Conservation (phyloP, 2,113 vertebrate genomes). For the Osmerus eperlanus region DNA sequence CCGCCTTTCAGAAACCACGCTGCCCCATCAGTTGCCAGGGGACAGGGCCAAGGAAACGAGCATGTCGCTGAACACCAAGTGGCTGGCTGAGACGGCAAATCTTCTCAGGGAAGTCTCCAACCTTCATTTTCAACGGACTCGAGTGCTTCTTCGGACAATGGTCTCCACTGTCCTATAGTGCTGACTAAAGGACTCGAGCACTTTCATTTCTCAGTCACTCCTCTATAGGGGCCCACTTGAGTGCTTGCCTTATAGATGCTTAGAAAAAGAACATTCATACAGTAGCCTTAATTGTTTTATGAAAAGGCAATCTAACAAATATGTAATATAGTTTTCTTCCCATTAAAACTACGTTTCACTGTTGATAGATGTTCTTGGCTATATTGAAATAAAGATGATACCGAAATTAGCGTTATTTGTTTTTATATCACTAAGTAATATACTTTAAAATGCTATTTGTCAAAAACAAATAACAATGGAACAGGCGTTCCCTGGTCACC, state of each 20-base stretch:
- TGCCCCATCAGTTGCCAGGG: slow-evolving; percentile 64
- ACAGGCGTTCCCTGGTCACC: slow-evolving; percentile 42
- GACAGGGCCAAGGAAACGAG: slow-evolving; percentile 62
- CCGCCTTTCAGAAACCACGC: slow-evolving; percentile 66
- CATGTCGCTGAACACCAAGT: slow-evolving; percentile 39
- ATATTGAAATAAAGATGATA: too few relatives aligned
- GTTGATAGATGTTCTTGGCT: too few relatives aligned
- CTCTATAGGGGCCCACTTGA: background rate
- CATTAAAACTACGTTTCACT: too few relatives aligned
- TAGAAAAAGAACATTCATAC: background rate
- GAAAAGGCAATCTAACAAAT: too few relatives aligned
- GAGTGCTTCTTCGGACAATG: slow-evolving; percentile 39
- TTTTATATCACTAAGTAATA: background rate
- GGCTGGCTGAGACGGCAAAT: slow-evolving; percentile 7
- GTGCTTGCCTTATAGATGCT: background rate
- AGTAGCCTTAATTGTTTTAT: too few relatives aligned
- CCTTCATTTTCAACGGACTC: slow-evolving; percentile 14
- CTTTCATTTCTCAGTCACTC: background rate
- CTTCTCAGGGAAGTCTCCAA: slow-evolving; percentile 16
- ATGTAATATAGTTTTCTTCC: too few relatives aligned
- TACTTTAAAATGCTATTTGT: background rate
- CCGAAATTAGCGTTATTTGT: too few relatives aligned
- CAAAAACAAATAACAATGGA: slow-evolving; percentile 12
- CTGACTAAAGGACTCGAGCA: slow-evolving; percentile 4
- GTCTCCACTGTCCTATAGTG: slow-evolving; percentile 32